phyloP scores from a whole-genome alignment of 2,888 invertebrate species.

The Troides aeacus region DNA sequence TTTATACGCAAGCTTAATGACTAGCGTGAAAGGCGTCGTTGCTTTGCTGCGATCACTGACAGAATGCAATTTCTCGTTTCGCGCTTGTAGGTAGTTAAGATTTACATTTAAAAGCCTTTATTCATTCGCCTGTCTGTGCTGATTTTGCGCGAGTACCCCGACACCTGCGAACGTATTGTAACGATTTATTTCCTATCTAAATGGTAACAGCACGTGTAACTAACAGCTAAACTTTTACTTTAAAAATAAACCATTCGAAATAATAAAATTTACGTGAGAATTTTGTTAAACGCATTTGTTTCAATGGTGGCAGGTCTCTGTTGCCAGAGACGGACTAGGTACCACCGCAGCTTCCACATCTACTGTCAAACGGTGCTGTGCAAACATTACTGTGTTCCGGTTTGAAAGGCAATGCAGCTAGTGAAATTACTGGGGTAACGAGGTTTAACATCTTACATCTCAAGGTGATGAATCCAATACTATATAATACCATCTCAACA shows the following conservation, averaged over 20 bases:
- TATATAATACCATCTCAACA: no score
- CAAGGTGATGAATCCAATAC: no score
- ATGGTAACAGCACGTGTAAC: constrained; percentile 19
- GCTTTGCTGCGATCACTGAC: constrained; percentile 14
- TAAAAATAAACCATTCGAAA: constrained; percentile 3
- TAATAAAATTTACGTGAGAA: not conserved
- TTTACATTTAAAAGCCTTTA: constrained; percentile 40
- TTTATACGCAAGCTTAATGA: constrained; percentile 5
- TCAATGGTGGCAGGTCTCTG: no score
- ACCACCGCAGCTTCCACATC: no score
- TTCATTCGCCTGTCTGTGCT: constrained; percentile 38
- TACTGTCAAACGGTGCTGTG: no score
- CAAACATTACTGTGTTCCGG: no score
- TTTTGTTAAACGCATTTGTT: no score
- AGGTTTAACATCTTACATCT: no score
- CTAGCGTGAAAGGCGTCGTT: not conserved
- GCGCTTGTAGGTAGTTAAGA: constrained; percentile 38
- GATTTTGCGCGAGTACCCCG: constrained; percentile 29
- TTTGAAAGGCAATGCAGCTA: no score
- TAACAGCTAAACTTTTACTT: constrained; percentile 10
- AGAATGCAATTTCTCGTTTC: constrained; percentile 28
- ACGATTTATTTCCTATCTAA: constrained; percentile 20
- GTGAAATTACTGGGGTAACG: no score
- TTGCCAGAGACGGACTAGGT: no score
- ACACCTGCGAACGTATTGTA: constrained; percentile 26